Percentiles rank a stretch among this genome's conserved stretches.
Evolutionary conservation across 2,797 vertebrate species (phyloP).

Genomic region (Tapirus indicus): DNA sequence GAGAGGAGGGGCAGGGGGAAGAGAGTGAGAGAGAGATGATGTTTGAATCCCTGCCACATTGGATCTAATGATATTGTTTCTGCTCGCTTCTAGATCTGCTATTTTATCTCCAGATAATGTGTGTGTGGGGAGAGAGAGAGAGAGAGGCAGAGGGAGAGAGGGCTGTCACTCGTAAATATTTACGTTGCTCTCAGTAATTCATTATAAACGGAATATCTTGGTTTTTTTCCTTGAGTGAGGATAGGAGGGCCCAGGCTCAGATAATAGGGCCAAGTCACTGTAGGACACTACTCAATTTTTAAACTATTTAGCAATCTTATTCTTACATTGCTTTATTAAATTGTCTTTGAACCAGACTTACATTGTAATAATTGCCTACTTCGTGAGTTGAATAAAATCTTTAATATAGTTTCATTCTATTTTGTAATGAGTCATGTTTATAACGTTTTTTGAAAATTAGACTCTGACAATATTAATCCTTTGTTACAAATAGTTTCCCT

Average conservation of each 20-base stretch:
- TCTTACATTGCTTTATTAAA: not conserved
- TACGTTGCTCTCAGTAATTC: not conserved
- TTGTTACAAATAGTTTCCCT: not conserved
- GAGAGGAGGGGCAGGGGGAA: not conserved
- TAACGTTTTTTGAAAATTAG: not conserved
- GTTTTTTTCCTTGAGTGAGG: not conserved
- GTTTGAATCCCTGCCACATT: not conserved
- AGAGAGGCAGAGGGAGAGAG: not conserved
- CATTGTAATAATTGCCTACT: not conserved
- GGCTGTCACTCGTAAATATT: not conserved
- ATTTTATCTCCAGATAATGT: not conserved
- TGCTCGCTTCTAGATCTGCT: not conserved
- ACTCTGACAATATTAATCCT: not conserved
- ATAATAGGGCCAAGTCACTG: not conserved
- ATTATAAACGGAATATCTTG: not conserved
- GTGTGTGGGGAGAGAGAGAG: not conserved
- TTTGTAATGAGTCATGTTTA: not conserved
- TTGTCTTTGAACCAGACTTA: not conserved
- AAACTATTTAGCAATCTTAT: not conserved
- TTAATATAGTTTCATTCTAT: not conserved
- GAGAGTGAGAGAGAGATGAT: not conserved
- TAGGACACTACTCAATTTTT: not conserved
- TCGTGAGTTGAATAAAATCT: not conserved
- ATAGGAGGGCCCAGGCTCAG: not conserved
- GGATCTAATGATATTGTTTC: not conserved